Base-by-base conservation (phyloP, 2,888 invertebrate species). In the Macrophya annulata region DNA sequence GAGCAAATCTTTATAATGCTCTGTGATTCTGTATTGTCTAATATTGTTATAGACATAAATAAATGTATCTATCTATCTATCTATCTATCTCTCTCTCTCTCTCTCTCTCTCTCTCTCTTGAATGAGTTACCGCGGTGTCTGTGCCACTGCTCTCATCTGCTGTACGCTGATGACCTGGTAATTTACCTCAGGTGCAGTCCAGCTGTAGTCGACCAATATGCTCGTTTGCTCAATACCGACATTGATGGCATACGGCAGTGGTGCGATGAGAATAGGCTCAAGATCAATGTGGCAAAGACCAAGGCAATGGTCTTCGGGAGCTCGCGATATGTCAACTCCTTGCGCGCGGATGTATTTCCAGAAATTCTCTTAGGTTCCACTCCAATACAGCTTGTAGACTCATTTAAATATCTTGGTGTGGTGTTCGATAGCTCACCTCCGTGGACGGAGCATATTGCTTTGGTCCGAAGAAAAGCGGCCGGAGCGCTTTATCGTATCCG, bases 391-490 rank as follows among this genome's bases (percentile, higher is more conserved):
- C 17, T 31, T 59, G 62, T 81, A 1, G 15, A 4, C 31, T 31
- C 31, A 1, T 81, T 59, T 9, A 55, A 62, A 4, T 81, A 81
- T n/a, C 81, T 81, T 6, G 62, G 81, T 1, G 62, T 84, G 15
- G 37, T 72, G 1, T 31, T 84, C 3, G 37, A 84, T 2, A 43
- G 40, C 4, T 77, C 76, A 0, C 21, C 77, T 12, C 4, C 51
- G 0, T 84, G 84, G 74, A 31, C 74, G 12, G 45, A 84, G 1
- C 37, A 77, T 21, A 43, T 84, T 21, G 1, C n/a, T 15, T 17
- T 5, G 15, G 31, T 48, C 1, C n/a, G 51, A 5, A 84, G 37
- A 45, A 76, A 76, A 10, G 40, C n/a, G 0, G 31, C 81, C 4
- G 59, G 9, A n/a, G 21, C 59, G n/a, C 62, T 81, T 12, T 81